Percentiles rank a stretch among this genome's conserved stretches.
These are phyloP conservation scores for Champsocephalus gunnari DNA, from an alignment of 2,797 vertebrate species.

Conservation along the genomic window DNA sequence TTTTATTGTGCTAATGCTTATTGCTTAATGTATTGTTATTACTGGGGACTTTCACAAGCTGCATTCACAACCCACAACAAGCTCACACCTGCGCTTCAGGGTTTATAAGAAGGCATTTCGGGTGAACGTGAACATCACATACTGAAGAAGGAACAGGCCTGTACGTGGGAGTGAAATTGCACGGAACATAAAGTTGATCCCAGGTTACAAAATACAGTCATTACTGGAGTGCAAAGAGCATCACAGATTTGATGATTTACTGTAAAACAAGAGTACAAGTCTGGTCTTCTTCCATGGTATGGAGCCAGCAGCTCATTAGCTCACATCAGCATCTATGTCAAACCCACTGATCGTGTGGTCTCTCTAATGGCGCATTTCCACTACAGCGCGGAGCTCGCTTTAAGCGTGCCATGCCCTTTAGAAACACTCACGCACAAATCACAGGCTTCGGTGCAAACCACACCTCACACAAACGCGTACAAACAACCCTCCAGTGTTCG, in stretches of 20 bases:
- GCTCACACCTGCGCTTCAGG: conserved; percentile 42
- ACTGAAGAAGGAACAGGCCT: no score
- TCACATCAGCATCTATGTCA: conserved; percentile 51
- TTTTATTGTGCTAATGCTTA: not conserved
- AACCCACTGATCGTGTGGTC: not conserved
- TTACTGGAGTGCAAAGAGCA: not conserved
- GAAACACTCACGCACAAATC: conserved; percentile 3
- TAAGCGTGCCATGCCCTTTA: no score
- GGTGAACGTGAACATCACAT: conserved; percentile 4
- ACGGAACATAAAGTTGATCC: not conserved
- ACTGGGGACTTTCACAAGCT: conserved; percentile 7
- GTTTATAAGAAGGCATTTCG: not conserved
- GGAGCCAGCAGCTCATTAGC: conserved; percentile 9
- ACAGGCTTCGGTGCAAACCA: conserved; percentile 4
- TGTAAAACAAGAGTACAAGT: not conserved
- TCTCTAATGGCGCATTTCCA: no score
- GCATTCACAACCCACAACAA: not conserved
- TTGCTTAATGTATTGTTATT: not conserved
- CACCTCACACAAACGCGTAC: conserved; percentile 5
- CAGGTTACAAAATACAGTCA: not conserved
- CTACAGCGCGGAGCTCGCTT: no score
- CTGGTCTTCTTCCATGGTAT: not conserved
- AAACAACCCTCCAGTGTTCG: not conserved
- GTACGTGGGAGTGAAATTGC: not conserved
- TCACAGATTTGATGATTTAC: not conserved